phyloP scores from a whole-genome alignment of 2,797 vertebrate species.

The Gobio occitaniae region DNA sequence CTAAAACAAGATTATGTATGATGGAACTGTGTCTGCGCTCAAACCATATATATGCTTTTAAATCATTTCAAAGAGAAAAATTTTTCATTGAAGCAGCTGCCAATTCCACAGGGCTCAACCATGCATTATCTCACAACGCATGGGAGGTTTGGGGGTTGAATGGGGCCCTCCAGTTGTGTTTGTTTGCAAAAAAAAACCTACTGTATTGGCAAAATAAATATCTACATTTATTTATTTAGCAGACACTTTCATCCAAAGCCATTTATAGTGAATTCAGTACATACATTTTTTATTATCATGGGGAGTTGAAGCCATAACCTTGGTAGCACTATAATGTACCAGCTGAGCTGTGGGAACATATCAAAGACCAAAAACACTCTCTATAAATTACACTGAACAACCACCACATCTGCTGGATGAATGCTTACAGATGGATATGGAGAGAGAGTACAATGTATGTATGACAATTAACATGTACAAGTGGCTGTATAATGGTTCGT shows the following conservation, averaged over 20 bases:
- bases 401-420: neutral
- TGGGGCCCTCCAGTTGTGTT: neutral
- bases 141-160: neutral
- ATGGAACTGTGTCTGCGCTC: neutral
- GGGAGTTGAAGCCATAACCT: slow-evolving; percentile 9
- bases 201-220: neutral
- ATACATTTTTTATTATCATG: slow-evolving; percentile 3
- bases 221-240: neutral
- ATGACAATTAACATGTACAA: slow-evolving; percentile 7
- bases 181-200: neutral
- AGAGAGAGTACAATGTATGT: neutral
- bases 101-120: slow-evolving; percentile 5
- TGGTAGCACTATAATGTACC: neutral
- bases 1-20: slow-evolving; percentile 6
- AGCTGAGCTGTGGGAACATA: neutral
- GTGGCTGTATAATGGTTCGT: neutral
- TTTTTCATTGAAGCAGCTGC: slow-evolving; percentile 12
- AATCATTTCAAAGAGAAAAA: neutral
- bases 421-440: slow-evolving; percentile 5
- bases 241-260: neutral
- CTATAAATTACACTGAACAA: slow-evolving; percentile 5
- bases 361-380: neutral
- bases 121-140: slow-evolving; percentile 18
- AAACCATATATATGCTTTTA: slow-evolving; percentile 19
- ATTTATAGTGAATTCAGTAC: neutral